A percentile compares a stretch with the other conserved stretches of the same genome.
phyloP scores from a whole-genome alignment of 2,113 vertebrate species.

The Conger conger region DNA sequence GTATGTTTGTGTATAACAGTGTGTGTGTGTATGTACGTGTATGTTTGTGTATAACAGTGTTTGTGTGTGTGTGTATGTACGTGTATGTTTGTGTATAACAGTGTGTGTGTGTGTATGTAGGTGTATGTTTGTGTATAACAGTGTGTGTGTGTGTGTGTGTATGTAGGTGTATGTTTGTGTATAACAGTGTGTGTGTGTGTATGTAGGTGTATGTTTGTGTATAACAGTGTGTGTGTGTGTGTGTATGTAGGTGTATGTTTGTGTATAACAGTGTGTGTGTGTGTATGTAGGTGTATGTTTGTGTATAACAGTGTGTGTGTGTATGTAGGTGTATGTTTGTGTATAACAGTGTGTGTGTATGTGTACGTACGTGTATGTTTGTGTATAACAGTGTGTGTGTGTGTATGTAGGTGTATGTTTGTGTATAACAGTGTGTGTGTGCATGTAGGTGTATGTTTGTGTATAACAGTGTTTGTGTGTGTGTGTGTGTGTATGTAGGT shows the following conservation, averaged over 20 bases:
- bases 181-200: background rate
- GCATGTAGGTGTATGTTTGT: background rate
- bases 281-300: background rate
- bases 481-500: background rate
- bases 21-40: constrained; percentile 20
- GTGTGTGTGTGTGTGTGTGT: too few species aligned
- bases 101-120: background rate
- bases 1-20: background rate
- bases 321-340: background rate
- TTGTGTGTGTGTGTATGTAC: background rate
- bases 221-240: constrained; percentile 13
- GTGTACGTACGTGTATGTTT: background rate
- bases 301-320: background rate
- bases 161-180: background rate
- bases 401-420: background rate
- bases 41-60: background rate
- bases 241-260: constrained; percentile 3
- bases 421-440: background rate
- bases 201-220: too few species aligned
- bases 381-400: too few species aligned
- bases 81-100: too few species aligned
- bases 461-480: background rate
- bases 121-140: too few species aligned
- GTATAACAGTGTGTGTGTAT: background rate
- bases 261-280: too few species aligned